Evolutionary conservation across 2,797 vertebrate species (phyloP).

Genomic region (Tenualosa ilisha): DNA sequence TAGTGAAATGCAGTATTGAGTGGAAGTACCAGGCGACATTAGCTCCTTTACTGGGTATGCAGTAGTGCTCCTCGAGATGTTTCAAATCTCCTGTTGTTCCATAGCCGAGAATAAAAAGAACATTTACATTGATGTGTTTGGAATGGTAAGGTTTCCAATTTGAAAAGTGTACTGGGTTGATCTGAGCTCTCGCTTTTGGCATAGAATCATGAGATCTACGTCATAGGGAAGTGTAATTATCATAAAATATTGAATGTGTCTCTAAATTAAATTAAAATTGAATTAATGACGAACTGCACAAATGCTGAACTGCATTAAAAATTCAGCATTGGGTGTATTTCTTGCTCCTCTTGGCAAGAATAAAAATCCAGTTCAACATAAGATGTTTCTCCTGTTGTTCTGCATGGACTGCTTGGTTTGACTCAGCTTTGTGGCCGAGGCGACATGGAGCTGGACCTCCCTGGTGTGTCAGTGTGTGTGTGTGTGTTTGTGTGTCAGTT

Average conservation of each 20-base stretch:
- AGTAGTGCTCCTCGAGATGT: too few relatives aligned
- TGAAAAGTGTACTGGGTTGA: neutral
- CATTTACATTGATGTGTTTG: neutral
- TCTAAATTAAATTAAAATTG: neutral
- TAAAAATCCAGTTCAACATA: neutral
- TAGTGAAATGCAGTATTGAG: too few relatives aligned
- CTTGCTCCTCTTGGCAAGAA: too few relatives aligned
- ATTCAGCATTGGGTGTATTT: too few relatives aligned
- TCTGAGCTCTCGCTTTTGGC: neutral
- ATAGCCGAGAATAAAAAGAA: neutral
- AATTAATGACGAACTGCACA: neutral
- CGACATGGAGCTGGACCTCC: slow-evolving; percentile 35
- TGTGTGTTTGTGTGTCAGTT: neutral
- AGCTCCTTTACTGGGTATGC: too few relatives aligned
- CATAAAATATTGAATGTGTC: neutral
- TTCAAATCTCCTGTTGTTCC: neutral
- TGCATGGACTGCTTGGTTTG: slow-evolving; percentile 22
- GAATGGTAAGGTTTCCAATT: neutral
- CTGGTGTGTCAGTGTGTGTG: neutral
- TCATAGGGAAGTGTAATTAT: neutral
- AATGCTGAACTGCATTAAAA: too few relatives aligned
- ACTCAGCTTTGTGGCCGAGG: slow-evolving; percentile 20
- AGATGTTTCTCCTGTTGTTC: neutral
- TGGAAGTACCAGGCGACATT: too few relatives aligned
- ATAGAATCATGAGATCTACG: neutral